A percentile compares a stretch with the other conserved stretches of the same genome.
These are phyloP conservation scores for Pterocles burchelli DNA, from an alignment of 2,113 vertebrate species.

Conservation along the genomic window DNA sequence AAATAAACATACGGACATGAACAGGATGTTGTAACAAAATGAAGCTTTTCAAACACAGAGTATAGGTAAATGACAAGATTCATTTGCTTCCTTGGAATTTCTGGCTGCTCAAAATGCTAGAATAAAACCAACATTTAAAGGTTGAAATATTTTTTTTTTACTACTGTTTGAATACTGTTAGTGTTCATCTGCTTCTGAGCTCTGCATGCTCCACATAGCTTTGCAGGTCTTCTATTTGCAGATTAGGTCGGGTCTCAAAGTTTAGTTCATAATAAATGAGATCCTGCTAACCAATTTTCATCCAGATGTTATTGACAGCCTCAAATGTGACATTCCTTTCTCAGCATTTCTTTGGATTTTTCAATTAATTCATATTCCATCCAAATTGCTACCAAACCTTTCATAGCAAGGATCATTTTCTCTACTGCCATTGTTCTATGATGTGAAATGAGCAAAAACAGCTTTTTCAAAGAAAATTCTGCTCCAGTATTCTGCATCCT, in stretches of 20 bases:
- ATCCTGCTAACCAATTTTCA: neutral
- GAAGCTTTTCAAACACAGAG: neutral
- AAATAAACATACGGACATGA: neutral
- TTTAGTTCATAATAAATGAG: neutral
- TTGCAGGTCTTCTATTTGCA: neutral
- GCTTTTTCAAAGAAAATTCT: neutral
- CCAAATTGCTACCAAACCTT: neutral
- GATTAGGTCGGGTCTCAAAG: neutral
- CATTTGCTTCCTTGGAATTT: neutral
- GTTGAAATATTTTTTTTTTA: neutral
- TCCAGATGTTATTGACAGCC: neutral
- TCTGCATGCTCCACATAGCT: neutral
- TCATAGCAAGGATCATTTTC: neutral
- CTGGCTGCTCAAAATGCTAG: neutral
- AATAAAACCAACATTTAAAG: neutral
- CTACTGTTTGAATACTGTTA: neutral
- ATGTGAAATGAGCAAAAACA: neutral
- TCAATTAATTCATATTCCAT: neutral
- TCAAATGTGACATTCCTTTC: neutral
- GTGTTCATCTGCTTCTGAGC: neutral
- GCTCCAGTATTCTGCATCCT: neutral
- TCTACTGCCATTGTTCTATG: neutral
- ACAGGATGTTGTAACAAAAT: neutral
- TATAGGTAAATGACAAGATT: neutral
- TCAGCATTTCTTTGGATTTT: neutral